These are phyloP conservation scores for Cancer borealis DNA, from an alignment of 2,888 invertebrate species.

Conservation along the genomic window DNA sequence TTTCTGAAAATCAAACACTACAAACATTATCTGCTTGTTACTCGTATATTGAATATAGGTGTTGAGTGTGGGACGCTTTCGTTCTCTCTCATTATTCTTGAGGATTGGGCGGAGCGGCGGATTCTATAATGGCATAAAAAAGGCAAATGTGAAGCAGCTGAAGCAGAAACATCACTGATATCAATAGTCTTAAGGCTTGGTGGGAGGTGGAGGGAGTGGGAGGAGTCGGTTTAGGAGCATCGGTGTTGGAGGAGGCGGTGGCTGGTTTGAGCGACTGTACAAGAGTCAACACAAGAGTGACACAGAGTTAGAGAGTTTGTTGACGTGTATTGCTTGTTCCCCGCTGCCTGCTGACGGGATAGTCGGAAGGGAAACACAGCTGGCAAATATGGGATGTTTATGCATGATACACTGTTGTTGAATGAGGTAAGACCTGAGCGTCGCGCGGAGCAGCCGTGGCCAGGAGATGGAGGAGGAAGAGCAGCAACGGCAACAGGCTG, in stretches of 20 bases:
- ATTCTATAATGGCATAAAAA: background rate
- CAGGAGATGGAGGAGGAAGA: background rate
- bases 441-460: background rate
- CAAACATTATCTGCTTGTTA: background rate
- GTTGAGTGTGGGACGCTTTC: background rate
- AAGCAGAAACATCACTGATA: conserved; percentile 33
- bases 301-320: conserved; percentile 5
- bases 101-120: conserved; percentile 11
- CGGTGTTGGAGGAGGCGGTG: background rate
- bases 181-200: background rate
- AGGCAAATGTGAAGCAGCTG: conserved; percentile 2
- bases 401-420: conserved; percentile 41
- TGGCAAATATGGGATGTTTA: conserved; percentile 14
- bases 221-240: background rate
- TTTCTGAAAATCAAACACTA: background rate
- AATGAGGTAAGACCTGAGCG: conserved; percentile 26
- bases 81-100: background rate
- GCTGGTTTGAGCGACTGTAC: conserved; percentile 15
- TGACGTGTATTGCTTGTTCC: conserved; percentile 31
- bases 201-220: background rate
- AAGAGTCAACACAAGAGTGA: conserved; percentile 38
- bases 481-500: background rate
- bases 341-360: conserved; percentile 3
- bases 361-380: conserved; percentile 26
- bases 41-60: background rate